Evolutionary conservation across 2,113 vertebrate species (phyloP).

Genomic region (Trogon surrucura): DNA sequence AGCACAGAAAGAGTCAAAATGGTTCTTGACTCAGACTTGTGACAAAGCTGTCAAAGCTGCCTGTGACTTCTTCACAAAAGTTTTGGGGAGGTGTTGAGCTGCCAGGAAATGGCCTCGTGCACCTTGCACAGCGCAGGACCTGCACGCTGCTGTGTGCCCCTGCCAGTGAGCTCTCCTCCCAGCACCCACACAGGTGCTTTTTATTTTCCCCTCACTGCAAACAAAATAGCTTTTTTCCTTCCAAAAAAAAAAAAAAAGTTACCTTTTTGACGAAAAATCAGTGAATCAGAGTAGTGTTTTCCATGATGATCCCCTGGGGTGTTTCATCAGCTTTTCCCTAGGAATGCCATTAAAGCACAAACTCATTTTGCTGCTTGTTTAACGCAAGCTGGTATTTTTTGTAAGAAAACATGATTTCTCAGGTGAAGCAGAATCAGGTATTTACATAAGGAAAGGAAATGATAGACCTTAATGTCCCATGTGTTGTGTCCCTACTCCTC

Average conservation of each 20-base stretch:
- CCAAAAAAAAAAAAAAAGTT: neutral
- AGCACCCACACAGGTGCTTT: accelerated
- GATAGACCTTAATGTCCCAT: neutral
- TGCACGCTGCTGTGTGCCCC: neutral
- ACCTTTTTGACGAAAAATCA: neutral
- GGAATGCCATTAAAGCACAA: neutral
- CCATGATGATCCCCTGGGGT: neutral
- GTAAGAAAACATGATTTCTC: neutral
- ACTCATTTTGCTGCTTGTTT: neutral
- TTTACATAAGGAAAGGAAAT: neutral
- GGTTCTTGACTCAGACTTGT: neutral
- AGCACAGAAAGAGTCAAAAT: neutral
- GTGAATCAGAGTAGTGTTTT: neutral
- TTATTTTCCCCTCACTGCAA: neutral
- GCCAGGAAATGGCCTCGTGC: neutral
- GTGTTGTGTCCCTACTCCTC: neutral
- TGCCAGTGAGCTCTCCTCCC: neutral
- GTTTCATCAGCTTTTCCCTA: neutral
- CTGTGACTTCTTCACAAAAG: neutral
- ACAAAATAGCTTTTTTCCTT: neutral
- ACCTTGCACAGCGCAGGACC: neutral
- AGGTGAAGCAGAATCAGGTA: neutral
- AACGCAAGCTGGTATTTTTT: neutral
- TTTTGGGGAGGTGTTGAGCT: neutral
- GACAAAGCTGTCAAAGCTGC: neutral